Evolutionary conservation across 23 tunicate species (phyloP), one percentile per base, ranked within the genome.

Genomic region (Ascidia mentula): DNA sequence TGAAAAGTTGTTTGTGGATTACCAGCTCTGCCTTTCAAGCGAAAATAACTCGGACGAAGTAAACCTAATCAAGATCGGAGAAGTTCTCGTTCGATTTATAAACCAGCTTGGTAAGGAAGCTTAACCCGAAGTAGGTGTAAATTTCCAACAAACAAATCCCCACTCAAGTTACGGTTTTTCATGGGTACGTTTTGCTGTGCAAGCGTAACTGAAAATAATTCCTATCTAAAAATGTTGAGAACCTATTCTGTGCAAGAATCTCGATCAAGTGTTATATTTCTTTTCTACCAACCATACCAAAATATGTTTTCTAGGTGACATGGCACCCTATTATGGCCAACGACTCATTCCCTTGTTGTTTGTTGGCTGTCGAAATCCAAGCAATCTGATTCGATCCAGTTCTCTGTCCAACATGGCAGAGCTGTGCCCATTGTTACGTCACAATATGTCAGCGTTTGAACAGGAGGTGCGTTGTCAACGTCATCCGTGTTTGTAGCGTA

Each of bases 341-440:
- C 36, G 40, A 31, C 46, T 88, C 39, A 31, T 88, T 0, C 87
- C 93, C 0, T 72, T 71, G 20, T 82, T 88, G 8, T 73, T 88
- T 37, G 46, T 38, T 38, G 84, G 82, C 9, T 35, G 83, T 38
- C 75, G 79, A 30, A 71, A 82, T 75, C 6, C 4, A 15, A 61
- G 85, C 36, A 31, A 73, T 15, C 76, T 69, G 20, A 53, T 88
- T 46, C 60, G 93, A 26, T 80, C 81, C 32, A 82, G 87, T 59
- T 77, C 78, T 20, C 42, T 88, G 0, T 88, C 93, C n/a, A 88
- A 88, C 59, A 60, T 88, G 20, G 87, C 87, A 6, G 84, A 88
- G 39, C 82, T 88, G 0, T 79, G 78, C 36, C 84, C 93, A 13
- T 40, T 82, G 45, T 46, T 85, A 28, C 87, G 53, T 26, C 76